These are phyloP conservation scores for Synanthedon tipuliformis DNA, from an alignment of 2,888 invertebrate genomes.

Conservation along the genomic window DNA sequence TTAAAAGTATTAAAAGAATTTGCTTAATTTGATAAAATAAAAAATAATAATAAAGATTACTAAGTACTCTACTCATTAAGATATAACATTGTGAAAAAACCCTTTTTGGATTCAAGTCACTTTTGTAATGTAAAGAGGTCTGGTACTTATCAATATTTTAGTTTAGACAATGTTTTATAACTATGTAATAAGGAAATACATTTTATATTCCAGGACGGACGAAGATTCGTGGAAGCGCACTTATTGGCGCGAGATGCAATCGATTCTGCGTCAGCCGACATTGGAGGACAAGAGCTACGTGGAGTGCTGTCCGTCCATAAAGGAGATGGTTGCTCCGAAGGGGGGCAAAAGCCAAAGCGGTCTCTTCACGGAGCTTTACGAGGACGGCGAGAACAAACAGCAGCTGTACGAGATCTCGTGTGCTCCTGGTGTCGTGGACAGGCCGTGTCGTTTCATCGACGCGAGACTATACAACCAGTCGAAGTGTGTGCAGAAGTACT, in stretches of 20 bases:
- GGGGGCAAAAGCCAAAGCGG: slow-evolving; percentile 81
- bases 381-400: slow-evolving; percentile 76
- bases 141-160: neutral
- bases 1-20: too few species aligned
- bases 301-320: slow-evolving; percentile 85
- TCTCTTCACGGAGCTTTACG: slow-evolving; percentile 79
- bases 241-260: slow-evolving; percentile 75
- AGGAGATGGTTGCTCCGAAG: slow-evolving; percentile 81
- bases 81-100: too few species aligned
- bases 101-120: neutral
- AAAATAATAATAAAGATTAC: too few species aligned
- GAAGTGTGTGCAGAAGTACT: slow-evolving; percentile 85
- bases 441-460: slow-evolving; percentile 81
- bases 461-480: slow-evolving; percentile 76
- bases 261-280: slow-evolving; percentile 67
- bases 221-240: slow-evolving; percentile 67
- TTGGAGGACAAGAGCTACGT: slow-evolving; percentile 60
- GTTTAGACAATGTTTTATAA: too few species aligned
- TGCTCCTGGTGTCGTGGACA: slow-evolving; percentile 74
- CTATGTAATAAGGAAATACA: too few species aligned
- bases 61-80: too few species aligned
- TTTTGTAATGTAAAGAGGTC: neutral
- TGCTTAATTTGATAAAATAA: too few species aligned
- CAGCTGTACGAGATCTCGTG: slow-evolving; percentile 86
- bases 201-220: slow-evolving; percentile 37